These are phyloP conservation scores for Ephialtes manifestator DNA, from an alignment of 2,888 invertebrate genomes.

Conservation along the genomic window DNA sequence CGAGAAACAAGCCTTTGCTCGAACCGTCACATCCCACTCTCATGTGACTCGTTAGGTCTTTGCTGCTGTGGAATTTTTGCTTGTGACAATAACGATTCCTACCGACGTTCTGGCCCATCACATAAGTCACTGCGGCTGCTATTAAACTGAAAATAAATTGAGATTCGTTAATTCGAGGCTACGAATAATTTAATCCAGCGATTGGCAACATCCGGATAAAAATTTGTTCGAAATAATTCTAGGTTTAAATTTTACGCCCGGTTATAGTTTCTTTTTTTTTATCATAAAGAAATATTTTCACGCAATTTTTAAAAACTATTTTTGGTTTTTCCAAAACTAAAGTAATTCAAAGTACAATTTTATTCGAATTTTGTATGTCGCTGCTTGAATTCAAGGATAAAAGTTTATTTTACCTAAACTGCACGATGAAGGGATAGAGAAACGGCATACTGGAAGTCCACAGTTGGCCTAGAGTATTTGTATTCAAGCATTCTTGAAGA, in stretches of 20 bases:
- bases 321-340: too few relatives aligned
- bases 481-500: slow-evolving; percentile 87
- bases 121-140: slow-evolving; percentile 87
- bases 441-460: slow-evolving; percentile 88
- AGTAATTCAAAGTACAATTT: too few relatives aligned
- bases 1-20: slow-evolving; percentile 87
- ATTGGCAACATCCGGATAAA: too few relatives aligned
- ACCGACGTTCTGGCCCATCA: slow-evolving; percentile 87
- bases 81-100: slow-evolving; percentile 80
- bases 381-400: not conserved
- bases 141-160: slow-evolving; percentile 85
- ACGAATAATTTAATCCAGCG: not conserved
- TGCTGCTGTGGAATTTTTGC: slow-evolving; percentile 82
- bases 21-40: slow-evolving; percentile 87
- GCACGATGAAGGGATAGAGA: slow-evolving; percentile 87
- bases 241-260: too few relatives aligned
- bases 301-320: too few relatives aligned
- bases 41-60: slow-evolving; percentile 78
- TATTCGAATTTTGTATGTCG: too few relatives aligned
- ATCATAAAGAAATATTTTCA: too few relatives aligned
- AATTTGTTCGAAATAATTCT: too few relatives aligned
- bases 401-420: slow-evolving; percentile 85
- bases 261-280: too few relatives aligned
- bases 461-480: slow-evolving; percentile 87
- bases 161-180: not conserved